Conservation (phyloP, 2,888 invertebrate genomes). For the Clostera curtula region DNA sequence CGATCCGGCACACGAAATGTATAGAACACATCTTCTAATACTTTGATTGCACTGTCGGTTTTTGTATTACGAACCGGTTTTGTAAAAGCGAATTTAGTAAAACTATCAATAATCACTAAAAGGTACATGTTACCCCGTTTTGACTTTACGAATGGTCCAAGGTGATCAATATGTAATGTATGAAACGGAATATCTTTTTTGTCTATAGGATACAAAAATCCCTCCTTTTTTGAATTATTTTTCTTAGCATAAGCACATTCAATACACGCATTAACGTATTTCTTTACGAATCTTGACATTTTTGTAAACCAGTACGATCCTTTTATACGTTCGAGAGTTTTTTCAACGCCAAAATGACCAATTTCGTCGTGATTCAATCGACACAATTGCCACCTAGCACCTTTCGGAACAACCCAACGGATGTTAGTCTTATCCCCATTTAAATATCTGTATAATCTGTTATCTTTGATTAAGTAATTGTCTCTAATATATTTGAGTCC, state of each 20-base stretch:
- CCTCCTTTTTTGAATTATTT: neutral
- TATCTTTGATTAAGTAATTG: slow-evolving; percentile 1
- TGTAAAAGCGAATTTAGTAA: slow-evolving; percentile 3
- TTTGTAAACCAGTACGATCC: slow-evolving; percentile 4
- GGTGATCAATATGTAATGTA: slow-evolving; percentile 2
- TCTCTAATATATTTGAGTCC: slow-evolving; percentile 1
- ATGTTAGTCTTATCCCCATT: neutral
- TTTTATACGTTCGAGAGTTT: slow-evolving; percentile 4
- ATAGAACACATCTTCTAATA: neutral
- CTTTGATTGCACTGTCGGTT: neutral
- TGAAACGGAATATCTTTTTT: slow-evolving; percentile 1
- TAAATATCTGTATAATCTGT: slow-evolving; percentile 1
- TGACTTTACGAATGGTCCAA: slow-evolving; percentile 3
- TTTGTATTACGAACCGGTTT: slow-evolving; percentile 1
- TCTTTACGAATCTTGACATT: neutral
- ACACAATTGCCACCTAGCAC: slow-evolving; percentile 4
- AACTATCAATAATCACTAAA: slow-evolving; percentile 3
- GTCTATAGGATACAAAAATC: slow-evolving; percentile 2
- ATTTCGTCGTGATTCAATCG: slow-evolving; percentile 4
- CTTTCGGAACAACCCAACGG: slow-evolving; percentile 4
- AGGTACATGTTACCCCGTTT: slow-evolving; percentile 1
- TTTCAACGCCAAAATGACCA: slow-evolving; percentile 5
- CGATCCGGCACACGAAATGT: neutral
- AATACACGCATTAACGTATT: slow-evolving; percentile 3
- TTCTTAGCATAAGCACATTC: slow-evolving; percentile 3